Conservation (phyloP, 2,888 invertebrate genomes). For the Agapostemon virescens region DNA sequence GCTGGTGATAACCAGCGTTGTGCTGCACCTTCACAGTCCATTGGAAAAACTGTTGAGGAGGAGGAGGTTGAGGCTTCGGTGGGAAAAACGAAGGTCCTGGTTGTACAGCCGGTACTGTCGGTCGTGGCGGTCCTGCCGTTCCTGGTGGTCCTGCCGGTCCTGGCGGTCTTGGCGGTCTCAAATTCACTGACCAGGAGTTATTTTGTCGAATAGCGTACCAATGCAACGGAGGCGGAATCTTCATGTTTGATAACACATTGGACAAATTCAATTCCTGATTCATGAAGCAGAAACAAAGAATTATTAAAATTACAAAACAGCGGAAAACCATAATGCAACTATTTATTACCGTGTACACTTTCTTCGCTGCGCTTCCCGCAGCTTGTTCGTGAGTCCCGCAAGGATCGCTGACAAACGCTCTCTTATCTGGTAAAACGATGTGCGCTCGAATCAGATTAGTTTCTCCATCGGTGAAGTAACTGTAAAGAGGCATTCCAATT, state of each 20-base stretch:
- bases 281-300: not conserved
- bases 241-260: slow-evolving; percentile 66
- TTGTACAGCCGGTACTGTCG: too few species aligned
- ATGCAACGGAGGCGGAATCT: slow-evolving; percentile 64
- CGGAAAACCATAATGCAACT: not conserved
- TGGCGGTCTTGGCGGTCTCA: slow-evolving; percentile 58
- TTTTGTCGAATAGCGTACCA: slow-evolving; percentile 64
- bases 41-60: slow-evolving; percentile 46
- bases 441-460: slow-evolving; percentile 78
- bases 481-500: slow-evolving; percentile 81
- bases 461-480: slow-evolving; percentile 76
- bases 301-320: not conserved
- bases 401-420: slow-evolving; percentile 80
- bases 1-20: slow-evolving; percentile 62
- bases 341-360: slow-evolving; percentile 73
- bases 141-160: too few species aligned
- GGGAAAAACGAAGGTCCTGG: slow-evolving; percentile 44
- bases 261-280: slow-evolving; percentile 70
- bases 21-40: slow-evolving; percentile 60
- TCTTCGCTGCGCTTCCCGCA: slow-evolving; percentile 80
- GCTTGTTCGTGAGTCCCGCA: slow-evolving; percentile 81
- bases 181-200: slow-evolving; percentile 56
- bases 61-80: slow-evolving; percentile 43
- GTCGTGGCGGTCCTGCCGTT: too few species aligned
- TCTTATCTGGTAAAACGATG: slow-evolving; percentile 81